A percentile compares a stretch with the other conserved stretches of the same genome.
Evolutionary conservation across 64 coral and sea anemone species (phyloP).

Genomic region (Platygyra sinensis): DNA sequence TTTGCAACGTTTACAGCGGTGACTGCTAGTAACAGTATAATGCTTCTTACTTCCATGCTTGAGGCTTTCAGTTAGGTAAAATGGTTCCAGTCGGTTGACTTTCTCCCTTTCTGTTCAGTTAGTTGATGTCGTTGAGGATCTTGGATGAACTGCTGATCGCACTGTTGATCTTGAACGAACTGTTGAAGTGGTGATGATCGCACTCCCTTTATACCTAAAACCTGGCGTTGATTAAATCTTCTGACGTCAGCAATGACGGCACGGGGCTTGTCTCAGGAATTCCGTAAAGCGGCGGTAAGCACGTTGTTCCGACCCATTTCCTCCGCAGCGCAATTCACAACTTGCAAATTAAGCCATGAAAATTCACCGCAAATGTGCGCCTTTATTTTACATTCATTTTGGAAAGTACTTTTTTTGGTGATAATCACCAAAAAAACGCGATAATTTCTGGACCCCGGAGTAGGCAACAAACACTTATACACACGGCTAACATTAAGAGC

Average conservation of each 20-base stretch:
- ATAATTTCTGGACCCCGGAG: no score
- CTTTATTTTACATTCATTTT: not conserved
- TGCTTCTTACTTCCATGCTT: slow-evolving; percentile 21
- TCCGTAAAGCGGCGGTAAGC: not conserved
- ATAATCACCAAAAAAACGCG: no score
- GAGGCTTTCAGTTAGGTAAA: not conserved
- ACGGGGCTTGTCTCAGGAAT: not conserved
- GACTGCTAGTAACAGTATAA: not conserved
- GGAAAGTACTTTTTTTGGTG: no score
- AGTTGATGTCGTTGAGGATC: not conserved
- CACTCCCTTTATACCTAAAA: not conserved
- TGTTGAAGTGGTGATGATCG: not conserved
- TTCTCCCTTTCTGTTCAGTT: not conserved
- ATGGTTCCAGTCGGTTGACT: not conserved
- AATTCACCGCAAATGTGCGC: not conserved
- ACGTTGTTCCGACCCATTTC: not conserved
- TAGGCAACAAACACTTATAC: no score
- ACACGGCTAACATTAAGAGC: not conserved
- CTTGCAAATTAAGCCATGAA: no score
- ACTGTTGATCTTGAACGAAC: not conserved
- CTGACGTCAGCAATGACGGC: slow-evolving; percentile 14
- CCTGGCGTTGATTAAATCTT: not conserved
- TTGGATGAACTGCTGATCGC: slow-evolving; percentile 6
- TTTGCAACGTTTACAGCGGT: not conserved
- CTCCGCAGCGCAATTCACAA: not conserved